A percentile compares a stretch with the other conserved stretches of the same genome.
Evolutionary conservation across 1,140 invertebrate genomes (phyloP).

Genomic region (Monomorium pharaonis): DNA sequence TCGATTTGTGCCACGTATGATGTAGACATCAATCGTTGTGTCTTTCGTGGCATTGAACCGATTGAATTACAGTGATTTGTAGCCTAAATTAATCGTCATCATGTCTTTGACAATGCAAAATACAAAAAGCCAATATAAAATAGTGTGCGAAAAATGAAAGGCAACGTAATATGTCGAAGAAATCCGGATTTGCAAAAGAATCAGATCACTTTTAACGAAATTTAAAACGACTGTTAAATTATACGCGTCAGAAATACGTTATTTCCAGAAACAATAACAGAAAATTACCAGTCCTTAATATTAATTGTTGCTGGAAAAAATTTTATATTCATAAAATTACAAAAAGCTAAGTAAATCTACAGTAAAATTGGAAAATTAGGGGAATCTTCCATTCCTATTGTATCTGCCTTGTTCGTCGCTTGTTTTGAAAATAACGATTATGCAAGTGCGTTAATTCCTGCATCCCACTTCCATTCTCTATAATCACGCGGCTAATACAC

Average conservation of each 20-base stretch:
- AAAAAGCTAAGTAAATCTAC: neutral
- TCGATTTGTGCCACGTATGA: neutral
- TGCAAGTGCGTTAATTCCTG: neutral
- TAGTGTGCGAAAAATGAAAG: neutral
- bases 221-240: neutral
- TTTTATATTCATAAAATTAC: neutral
- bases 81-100: neutral
- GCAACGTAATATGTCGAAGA: neutral
- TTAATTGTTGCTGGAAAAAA: neutral
- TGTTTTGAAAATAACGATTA: neutral
- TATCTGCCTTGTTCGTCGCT: neutral
- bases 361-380: too few relatives aligned
- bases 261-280: neutral
- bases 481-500: slow-evolving; percentile 52
- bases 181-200: neutral
- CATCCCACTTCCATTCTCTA: slow-evolving; percentile 32
- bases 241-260: neutral
- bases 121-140: neutral
- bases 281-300: neutral
- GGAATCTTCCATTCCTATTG: too few relatives aligned
- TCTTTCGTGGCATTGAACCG: neutral
- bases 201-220: neutral
- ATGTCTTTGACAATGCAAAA: neutral
- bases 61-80: neutral
- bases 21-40: neutral